phyloP scores from a whole-genome alignment of 2,888 invertebrate genomes.

The Lepidocyrtoides sp. region DNA sequence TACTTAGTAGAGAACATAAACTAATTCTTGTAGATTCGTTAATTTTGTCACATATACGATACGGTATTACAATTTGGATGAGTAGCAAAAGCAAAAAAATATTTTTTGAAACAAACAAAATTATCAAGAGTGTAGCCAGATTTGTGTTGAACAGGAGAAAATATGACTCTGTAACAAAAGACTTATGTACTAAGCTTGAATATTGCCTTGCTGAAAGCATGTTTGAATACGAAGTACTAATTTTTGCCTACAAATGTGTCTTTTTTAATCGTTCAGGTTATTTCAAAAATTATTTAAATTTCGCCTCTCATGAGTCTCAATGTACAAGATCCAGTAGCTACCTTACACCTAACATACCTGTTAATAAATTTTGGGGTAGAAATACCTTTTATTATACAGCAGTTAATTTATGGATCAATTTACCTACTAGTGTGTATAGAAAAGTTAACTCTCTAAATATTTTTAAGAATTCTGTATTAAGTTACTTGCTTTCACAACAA shows the following conservation, averaged over 20 bases:
- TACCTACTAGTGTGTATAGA: background rate
- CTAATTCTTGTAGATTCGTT: constrained; percentile 13
- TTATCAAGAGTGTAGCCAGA: background rate
- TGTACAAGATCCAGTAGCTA: background rate
- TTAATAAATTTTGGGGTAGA: background rate
- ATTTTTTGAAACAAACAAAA: background rate
- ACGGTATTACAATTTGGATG: constrained; percentile 43
- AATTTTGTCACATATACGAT: constrained; percentile 21
- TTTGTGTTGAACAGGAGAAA: constrained; percentile 21
- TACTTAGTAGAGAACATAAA: background rate
- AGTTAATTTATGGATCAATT: constrained; percentile 1
- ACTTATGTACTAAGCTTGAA: constrained; percentile 2
- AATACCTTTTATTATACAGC: background rate
- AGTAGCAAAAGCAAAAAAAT: background rate
- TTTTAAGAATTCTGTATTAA: no score
- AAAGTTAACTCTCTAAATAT: no score
- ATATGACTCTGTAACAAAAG: constrained; percentile 8
- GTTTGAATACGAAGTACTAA: no score
- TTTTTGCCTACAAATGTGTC: constrained; percentile 12
- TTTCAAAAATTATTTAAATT: constrained; percentile 34
- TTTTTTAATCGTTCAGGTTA: background rate
- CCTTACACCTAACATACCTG: background rate
- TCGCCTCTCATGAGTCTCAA: background rate
- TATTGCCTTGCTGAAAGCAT: no score
- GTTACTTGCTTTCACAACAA: no score